Evolutionary conservation across 2,797 vertebrate genomes (phyloP), one percentile per base, ranked within the genome.

Genomic region (Parambassis ranga): DNA sequence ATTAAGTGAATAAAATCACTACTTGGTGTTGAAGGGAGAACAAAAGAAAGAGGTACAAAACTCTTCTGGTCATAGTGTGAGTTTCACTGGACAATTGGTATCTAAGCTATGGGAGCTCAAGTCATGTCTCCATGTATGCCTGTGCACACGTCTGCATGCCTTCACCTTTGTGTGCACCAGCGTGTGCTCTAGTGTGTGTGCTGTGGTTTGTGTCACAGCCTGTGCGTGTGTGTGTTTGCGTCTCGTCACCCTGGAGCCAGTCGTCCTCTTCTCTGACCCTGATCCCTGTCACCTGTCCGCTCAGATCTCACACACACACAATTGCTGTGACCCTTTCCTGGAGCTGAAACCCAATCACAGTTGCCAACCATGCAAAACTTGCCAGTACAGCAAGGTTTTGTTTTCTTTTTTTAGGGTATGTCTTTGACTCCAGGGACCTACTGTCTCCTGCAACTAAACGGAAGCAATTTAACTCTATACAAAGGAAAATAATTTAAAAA

Each of bases 211-310:
- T 77, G 65, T 26, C 59, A n/a, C 42, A 30, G 62, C 24, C 33
- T 10, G 50, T 23, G 57, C 49, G 27, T 56, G 33, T 47, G 63
- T 70, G 60, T 57, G 65, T 77, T 46, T 66, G 65, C 24, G 57
- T 77, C 78, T 77, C 55, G 62, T 86, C 75, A 81, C 83, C 84
- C 68, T 86, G 81, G 81, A 83, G 75, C 79, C 88, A 76, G 68
- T 76, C 82, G 60, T 79, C 77, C 75, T 69, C 75, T 81, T 68
- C 68, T 74, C 67, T 83, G 79, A 82, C 79, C 82, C 79, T 84
- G 89, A 91, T 88, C 86, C 83, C 83, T 13, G 65, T 92, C 91
- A 92, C 91, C 86, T 89, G 92, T 92, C 92, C 73, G 52, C 83
- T 86, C 73, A 79, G 79, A 91, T 90, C 82, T 82, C 71, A 77